These are phyloP conservation scores for Leptobrachium leishanense DNA, from an alignment of 2,113 vertebrate genomes.

Conservation along the genomic window DNA sequence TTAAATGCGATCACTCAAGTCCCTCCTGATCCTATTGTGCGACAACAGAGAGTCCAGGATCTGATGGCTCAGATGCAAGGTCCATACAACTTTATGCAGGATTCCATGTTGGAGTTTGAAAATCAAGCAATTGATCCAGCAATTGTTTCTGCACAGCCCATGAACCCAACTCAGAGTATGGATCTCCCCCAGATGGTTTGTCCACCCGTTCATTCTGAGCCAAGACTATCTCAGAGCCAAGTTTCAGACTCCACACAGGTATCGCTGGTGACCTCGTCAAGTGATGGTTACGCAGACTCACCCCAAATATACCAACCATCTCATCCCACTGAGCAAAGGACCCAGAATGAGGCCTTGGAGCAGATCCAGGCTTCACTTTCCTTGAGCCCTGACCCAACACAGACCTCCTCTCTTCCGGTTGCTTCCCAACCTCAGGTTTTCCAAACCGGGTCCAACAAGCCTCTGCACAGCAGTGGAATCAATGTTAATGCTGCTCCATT, in stretches of 20 bases:
- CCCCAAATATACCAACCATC: conserved; percentile 86
- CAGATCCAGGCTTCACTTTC: conserved; percentile 90
- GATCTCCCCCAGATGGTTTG: conserved; percentile 89
- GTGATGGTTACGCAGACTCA: conserved; percentile 76
- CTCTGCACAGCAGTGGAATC: conserved; percentile 91
- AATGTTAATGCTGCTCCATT: conserved; percentile 98
- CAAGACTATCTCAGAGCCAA: conserved; percentile 80
- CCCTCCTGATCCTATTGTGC: conserved; percentile 84
- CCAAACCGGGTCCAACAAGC: conserved; percentile 88
- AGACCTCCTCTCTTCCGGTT: conserved; percentile 82
- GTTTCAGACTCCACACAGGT: conserved; percentile 89
- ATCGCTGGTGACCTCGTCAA: conserved; percentile 83
- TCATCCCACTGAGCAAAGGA: conserved; percentile 81
- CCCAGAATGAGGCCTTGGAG: conserved; percentile 83
- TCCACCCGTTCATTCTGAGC: conserved; percentile 83
- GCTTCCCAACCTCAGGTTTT: conserved; percentile 90
- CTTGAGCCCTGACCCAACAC: conserved; percentile 84
- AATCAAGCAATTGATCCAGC: conserved; percentile 93
- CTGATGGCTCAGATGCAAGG: conserved; percentile 99
- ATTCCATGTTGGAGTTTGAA: conserved; percentile 97
- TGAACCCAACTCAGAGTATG: conserved; percentile 85
- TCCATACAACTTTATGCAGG: conserved; percentile 99
- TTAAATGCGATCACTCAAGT: conserved; percentile 68
- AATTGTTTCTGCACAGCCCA: conserved; percentile 96
- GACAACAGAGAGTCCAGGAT: conserved; percentile 93